These are phyloP conservation scores for Recurvirostra avosetta DNA, from an alignment of 2,113 vertebrate genomes.

Conservation along the genomic window DNA sequence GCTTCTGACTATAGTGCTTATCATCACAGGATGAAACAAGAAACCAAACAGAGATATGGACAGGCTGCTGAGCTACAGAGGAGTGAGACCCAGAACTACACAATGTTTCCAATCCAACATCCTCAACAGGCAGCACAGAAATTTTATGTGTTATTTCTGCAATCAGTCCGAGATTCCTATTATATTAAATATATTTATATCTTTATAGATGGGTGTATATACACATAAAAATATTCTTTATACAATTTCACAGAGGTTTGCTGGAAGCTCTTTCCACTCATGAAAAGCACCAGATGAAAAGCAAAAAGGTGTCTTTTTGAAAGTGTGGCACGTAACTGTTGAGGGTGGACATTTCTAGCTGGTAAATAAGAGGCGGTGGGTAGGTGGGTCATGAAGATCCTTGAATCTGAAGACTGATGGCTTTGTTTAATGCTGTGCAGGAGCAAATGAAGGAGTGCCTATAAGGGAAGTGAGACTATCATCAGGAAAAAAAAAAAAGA, in stretches of 20 bases:
- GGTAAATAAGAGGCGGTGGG: background rate
- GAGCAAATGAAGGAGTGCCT: background rate
- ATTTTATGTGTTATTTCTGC: background rate
- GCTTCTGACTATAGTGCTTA: background rate
- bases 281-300: background rate
- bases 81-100: background rate
- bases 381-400: background rate
- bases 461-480: background rate
- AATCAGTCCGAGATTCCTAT: background rate
- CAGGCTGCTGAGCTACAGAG: background rate
- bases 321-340: rapidly evolving
- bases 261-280: background rate
- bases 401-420: background rate
- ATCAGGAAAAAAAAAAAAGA: background rate
- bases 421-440: background rate
- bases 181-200: background rate
- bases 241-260: background rate
- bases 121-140: background rate
- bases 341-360: background rate
- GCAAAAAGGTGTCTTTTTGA: background rate
- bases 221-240: background rate
- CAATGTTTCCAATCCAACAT: background rate
- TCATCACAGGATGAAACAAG: background rate
- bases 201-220: background rate
- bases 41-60: background rate